A percentile compares a stretch with the other conserved stretches of the same genome.
phyloP scores from a whole-genome alignment of 2,888 invertebrate genomes.

The Diogma glabrata region DNA sequence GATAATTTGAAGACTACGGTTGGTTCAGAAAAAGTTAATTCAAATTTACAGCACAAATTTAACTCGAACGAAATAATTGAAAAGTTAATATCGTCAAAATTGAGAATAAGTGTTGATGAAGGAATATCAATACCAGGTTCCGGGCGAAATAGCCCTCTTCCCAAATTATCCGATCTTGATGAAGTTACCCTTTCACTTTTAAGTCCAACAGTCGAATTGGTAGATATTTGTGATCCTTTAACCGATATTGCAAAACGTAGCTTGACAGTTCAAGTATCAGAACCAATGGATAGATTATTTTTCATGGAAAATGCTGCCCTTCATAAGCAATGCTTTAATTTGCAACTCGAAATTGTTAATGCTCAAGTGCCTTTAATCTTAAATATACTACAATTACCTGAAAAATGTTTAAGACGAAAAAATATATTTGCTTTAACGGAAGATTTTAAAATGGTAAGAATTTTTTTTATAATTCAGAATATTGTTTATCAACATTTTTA shows the following conservation, averaged over 20 bases:
- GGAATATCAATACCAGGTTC: constrained; percentile 1
- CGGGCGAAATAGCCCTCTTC: background rate
- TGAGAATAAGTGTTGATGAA: constrained; percentile 2
- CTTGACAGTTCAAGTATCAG: background rate
- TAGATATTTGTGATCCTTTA: constrained; percentile 6
- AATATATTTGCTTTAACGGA: constrained; percentile 1
- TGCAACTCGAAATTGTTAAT: background rate
- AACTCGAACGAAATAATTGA: background rate
- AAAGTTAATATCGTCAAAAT: constrained; percentile 1
- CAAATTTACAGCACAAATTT: background rate
- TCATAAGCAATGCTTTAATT: background rate
- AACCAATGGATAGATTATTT: background rate
- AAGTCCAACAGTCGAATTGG: background rate
- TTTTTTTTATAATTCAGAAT: background rate
- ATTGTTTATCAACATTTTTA: background rate
- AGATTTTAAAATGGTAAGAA: background rate
- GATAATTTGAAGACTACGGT: too few relatives aligned
- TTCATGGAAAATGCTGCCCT: constrained; percentile 4
- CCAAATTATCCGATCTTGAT: background rate
- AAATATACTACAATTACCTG: background rate
- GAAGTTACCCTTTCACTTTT: background rate
- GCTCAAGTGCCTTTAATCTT: constrained; percentile 5
- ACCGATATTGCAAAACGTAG: background rate
- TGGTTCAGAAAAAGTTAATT: background rate
- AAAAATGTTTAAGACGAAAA: constrained; percentile 2